Evolutionary conservation across 30 jellyfish, hydroid and myxozoan genomes (phyloP), one percentile per base, ranked within the genome.

Genomic region (Aurelia aurita complex sp. Pacific): DNA sequence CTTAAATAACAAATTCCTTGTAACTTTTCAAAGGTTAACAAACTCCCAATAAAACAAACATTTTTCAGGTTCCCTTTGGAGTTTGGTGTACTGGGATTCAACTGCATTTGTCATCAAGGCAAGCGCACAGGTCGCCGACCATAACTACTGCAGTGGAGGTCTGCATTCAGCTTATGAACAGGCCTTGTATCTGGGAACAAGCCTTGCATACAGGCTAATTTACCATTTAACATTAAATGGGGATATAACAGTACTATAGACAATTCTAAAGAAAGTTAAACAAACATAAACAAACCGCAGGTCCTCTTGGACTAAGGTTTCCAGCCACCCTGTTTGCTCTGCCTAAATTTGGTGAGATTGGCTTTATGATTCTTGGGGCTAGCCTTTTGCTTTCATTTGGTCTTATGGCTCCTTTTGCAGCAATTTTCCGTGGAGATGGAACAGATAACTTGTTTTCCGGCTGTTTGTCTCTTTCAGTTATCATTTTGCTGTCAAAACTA

Each of bases 231-330:
- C 8, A 40, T 40, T 40, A 40, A 40, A 40, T 40, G 52, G 52
- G 0, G 9, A 40, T 40, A 40, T 9, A 40, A 40, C 43, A 46
- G 40, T 4, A 17, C 68, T 2, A 9, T 1, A 74, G 11, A 14
- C 43, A 18, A 51, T 15, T 52, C 6, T 6, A 52, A 51, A 8
- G 12, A 40, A 59, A 17, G 18, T 9, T 1, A 40, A 3, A 40
- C 6, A 40, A 40, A 40, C 52, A 40, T 40, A 50, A 50, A 74
- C 73, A 17, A 17, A 76, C 85, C 74, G 10, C 0, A 1, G 35
- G 74, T 53, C 35, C 85, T 54, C 85, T 76, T 76, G 74, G 85
- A 76, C 85, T 76, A 2, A 76, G 34, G 13, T 53, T 76, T 76
- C 85, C 85, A 76, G 85, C 75, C 5, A 14, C 16, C 13, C 75